These are phyloP conservation scores for Chrysochloris asiatica DNA, from an alignment of 2,113 vertebrate species.

Conservation along the genomic window DNA sequence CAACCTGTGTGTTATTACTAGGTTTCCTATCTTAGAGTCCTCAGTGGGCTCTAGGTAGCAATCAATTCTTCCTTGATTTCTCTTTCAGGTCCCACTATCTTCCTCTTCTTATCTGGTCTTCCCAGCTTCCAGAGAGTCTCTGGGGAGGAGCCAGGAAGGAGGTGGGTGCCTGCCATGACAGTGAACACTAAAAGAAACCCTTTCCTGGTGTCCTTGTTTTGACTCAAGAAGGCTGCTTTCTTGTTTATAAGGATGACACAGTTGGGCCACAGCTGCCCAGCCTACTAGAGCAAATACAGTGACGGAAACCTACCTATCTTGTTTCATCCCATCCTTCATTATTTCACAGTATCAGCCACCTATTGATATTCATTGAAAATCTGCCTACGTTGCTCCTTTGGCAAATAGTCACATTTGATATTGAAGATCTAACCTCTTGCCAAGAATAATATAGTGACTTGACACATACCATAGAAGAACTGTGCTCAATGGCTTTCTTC, in stretches of 20 bases:
- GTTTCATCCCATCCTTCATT: background rate
- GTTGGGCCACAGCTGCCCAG: background rate
- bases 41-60: background rate
- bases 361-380: background rate
- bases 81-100: background rate
- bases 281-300: background rate
- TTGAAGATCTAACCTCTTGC: background rate
- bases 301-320: background rate
- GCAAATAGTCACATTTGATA: background rate
- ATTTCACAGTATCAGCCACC: background rate
- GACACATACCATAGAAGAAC: too few relatives aligned
- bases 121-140: background rate
- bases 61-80: background rate
- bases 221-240: background rate
- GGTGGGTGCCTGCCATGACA: background rate
- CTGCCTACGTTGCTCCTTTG: background rate
- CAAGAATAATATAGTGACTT: too few relatives aligned
- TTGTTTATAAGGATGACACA: background rate
- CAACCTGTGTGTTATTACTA: too few relatives aligned
- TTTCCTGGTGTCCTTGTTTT: conserved; percentile 1
- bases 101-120: background rate
- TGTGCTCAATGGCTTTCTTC: background rate
- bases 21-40: conserved; percentile 19
- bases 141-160: background rate
- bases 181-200: background rate